A percentile compares a stretch with the other conserved stretches of the same genome.
Conservation (phyloP, 1,140 invertebrate genomes). For the Drosophila santomea region DNA sequence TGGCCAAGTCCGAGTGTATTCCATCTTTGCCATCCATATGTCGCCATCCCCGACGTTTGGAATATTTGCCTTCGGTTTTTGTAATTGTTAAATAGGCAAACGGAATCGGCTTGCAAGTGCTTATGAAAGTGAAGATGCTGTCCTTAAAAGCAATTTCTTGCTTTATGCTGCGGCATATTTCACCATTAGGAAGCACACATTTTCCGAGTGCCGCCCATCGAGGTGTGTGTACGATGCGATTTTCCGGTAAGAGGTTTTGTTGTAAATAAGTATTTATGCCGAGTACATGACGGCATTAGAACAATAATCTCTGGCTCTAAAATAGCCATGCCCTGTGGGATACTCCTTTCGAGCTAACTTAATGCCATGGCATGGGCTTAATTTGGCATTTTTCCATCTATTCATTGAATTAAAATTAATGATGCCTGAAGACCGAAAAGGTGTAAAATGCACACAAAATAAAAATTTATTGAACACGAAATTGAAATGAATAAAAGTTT, state of each 20-base stretch:
- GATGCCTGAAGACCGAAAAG: conserved; percentile 45
- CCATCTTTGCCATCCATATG: conserved; percentile 55
- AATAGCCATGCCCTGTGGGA: conserved; percentile 6
- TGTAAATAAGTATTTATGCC: conserved; percentile 65
- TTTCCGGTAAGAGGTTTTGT: neutral
- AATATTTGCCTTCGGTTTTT: conserved; percentile 5
- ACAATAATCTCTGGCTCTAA: conserved; percentile 38
- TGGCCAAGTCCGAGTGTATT: conserved; percentile 17
- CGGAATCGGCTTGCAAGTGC: conserved; percentile 53
- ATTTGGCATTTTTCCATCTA: conserved; percentile 44
- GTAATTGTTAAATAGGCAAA: conserved; percentile 59
- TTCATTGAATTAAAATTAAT: conserved; percentile 61
- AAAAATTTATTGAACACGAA: conserved; percentile 60
- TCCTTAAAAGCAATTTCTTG: conserved; percentile 58
- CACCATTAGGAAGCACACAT: conserved; percentile 48
- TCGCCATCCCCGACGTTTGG: conserved; percentile 3
- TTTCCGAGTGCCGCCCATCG: conserved; percentile 14
- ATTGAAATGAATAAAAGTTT: conserved; percentile 30
- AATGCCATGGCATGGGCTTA: conserved; percentile 2
- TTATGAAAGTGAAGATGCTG: conserved; percentile 20
- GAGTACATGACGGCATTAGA: conserved; percentile 59
- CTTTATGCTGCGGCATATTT: conserved; percentile 52
- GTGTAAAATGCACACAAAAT: conserved; percentile 55
- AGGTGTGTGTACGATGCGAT: neutral
- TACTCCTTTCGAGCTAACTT: conserved; percentile 27